These are phyloP conservation scores for Phengaris alcon DNA, from an alignment of 2,888 invertebrate genomes.

Conservation along the genomic window DNA sequence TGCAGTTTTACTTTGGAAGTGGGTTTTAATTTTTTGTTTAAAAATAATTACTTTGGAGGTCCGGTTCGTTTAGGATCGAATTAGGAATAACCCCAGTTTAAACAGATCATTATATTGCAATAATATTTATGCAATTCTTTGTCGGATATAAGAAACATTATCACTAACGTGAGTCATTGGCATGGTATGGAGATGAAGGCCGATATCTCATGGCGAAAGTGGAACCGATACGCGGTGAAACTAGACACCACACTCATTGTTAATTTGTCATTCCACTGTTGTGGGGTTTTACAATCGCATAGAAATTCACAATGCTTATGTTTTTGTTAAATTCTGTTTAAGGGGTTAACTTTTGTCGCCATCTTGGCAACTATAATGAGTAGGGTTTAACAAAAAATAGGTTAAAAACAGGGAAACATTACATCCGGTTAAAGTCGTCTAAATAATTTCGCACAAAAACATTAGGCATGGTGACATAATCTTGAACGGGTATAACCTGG, in stretches of 20 bases:
- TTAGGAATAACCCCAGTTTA: too few species aligned
- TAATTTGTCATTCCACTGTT: conserved; percentile 31
- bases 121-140: not conserved
- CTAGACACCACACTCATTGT: conserved; percentile 32
- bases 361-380: not conserved
- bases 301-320: not conserved
- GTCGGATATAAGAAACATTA: not conserved
- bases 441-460: not conserved
- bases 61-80: too few species aligned
- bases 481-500: not conserved
- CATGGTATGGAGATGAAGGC: conserved; percentile 34
- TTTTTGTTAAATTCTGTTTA: not conserved
- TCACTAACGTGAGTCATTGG: conserved; percentile 30
- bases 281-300: not conserved
- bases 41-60: too few species aligned
- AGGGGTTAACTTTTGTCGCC: not conserved
- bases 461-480: not conserved
- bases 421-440: not conserved
- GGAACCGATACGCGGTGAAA: conserved; percentile 34
- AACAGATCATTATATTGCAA: not conserved
- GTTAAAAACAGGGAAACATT: not conserved
- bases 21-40: too few species aligned
- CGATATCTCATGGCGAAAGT: conserved; percentile 36
- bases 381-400: not conserved
- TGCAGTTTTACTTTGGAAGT: too few species aligned